These are phyloP conservation scores for Brachyptera risi DNA, from an alignment of 2,888 invertebrate genomes.

Conservation along the genomic window DNA sequence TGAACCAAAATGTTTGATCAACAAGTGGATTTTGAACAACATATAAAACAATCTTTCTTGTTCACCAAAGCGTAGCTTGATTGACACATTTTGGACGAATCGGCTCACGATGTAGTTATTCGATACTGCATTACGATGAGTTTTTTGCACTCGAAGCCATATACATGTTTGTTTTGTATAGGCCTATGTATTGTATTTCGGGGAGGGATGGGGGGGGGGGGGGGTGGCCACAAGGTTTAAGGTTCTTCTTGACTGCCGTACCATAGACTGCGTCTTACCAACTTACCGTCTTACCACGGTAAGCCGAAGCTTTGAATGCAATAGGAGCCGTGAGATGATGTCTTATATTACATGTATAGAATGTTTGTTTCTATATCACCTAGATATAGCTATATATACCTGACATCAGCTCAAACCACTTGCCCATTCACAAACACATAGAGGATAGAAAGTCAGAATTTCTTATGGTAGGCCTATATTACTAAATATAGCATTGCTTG, in stretches of 20 bases:
- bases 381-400: no score
- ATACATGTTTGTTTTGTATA: not conserved
- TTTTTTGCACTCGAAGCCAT: not conserved
- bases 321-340: not conserved
- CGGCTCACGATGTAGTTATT: not conserved
- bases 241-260: constrained; percentile 5
- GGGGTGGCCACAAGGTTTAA: constrained; percentile 5
- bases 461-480: no score
- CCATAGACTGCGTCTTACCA: not conserved
- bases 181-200: constrained; percentile 15
- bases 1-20: no score
- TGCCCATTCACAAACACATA: no score
- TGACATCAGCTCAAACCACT: no score
- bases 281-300: constrained; percentile 4
- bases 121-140: not conserved
- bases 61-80: not conserved
- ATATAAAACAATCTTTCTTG: not conserved
- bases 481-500: no score
- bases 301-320: not conserved
- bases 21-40: constrained; percentile 9
- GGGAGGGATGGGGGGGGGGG: no score
- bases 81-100: not conserved
- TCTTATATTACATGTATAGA: constrained; percentile 6
- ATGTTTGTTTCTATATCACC: no score
- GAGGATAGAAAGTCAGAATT: no score